Percentiles rank a stretch among this genome's conserved stretches.
Evolutionary conservation across 2,797 vertebrate species (phyloP).

Genomic region (Centroberyx gerrardi): DNA sequence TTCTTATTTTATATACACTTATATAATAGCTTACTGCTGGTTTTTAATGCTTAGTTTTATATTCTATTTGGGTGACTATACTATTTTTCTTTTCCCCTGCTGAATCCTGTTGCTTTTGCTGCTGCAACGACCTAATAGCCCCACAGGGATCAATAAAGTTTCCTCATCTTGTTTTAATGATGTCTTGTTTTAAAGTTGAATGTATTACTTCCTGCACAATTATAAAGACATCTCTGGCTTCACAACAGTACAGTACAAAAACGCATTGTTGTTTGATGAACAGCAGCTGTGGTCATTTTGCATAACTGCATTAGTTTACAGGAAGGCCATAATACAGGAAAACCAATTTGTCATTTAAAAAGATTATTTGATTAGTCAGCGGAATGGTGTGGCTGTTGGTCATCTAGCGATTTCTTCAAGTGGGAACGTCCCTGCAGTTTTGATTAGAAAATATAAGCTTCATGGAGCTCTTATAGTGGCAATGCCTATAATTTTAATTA

Average conservation of each 20-base stretch:
- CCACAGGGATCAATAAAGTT: too few species aligned
- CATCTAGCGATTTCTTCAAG: too few species aligned
- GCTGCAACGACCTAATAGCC: too few species aligned
- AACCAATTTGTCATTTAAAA: constrained; percentile 9
- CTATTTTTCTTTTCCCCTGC: too few species aligned
- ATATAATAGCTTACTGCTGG: too few species aligned
- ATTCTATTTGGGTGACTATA: too few species aligned
- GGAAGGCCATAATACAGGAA: constrained; percentile 18
- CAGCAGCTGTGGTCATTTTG: constrained; percentile 24
- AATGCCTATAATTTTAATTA: too few species aligned
- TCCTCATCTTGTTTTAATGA: neutral
- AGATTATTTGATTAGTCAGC: too few species aligned
- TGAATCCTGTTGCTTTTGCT: too few species aligned
- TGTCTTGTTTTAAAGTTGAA: neutral
- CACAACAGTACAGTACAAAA: neutral
- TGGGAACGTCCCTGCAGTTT: neutral
- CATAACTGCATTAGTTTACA: constrained; percentile 23
- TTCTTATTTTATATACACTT: neutral
- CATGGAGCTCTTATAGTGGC: too few species aligned
- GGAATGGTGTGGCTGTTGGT: too few species aligned
- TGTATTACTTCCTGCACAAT: neutral
- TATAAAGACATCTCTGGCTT: neutral
- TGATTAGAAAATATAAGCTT: neutral
- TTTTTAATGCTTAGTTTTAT: too few species aligned
- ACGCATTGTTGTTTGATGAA: neutral